A percentile compares a stretch with the other conserved stretches of the same genome.
Evolutionary conservation across 2,797 vertebrate genomes (phyloP).

Genomic region (Esox lucius): DNA sequence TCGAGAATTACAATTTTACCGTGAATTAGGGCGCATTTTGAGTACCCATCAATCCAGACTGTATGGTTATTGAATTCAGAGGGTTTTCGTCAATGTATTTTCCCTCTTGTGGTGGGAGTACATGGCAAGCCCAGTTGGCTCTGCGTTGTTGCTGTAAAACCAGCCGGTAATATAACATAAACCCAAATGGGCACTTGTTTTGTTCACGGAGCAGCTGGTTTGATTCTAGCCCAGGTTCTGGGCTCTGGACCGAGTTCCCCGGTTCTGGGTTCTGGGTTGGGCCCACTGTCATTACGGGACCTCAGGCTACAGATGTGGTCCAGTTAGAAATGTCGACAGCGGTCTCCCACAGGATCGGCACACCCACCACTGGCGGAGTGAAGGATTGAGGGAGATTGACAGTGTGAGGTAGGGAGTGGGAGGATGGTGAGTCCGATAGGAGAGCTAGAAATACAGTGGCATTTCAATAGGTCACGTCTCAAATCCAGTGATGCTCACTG

Average conservation of each 20-base stretch:
- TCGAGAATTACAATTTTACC: constrained; percentile 44
- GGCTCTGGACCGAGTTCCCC: constrained; percentile 10
- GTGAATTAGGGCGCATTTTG: constrained; percentile 53
- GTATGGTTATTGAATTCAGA: constrained; percentile 52
- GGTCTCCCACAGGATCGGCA: neutral
- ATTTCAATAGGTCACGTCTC: no score
- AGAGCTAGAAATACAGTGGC: neutral
- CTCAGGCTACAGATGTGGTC: constrained; percentile 40
- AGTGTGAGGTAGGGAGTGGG: constrained; percentile 46
- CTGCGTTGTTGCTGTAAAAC: constrained; percentile 55
- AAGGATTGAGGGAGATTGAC: constrained; percentile 46
- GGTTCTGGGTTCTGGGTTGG: constrained; percentile 43
- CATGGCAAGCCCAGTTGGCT: constrained; percentile 54
- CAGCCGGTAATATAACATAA: constrained; percentile 40
- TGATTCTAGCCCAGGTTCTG: constrained; percentile 4
- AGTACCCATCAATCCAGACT: constrained; percentile 31
- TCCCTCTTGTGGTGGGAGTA: constrained; percentile 58
- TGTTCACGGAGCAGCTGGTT: constrained; percentile 68
- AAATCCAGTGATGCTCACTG: neutral
- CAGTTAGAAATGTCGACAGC: constrained; percentile 33
- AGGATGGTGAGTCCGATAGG: constrained; percentile 31
- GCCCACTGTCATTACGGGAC: constrained; percentile 36
- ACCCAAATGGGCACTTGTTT: constrained; percentile 40
- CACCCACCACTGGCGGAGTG: constrained; percentile 34
- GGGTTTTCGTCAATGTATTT: constrained; percentile 64